Evolutionary conservation across 2,113 vertebrate genomes (phyloP), one percentile per base, ranked within the genome.

Genomic region (Catharus fuscescens): DNA sequence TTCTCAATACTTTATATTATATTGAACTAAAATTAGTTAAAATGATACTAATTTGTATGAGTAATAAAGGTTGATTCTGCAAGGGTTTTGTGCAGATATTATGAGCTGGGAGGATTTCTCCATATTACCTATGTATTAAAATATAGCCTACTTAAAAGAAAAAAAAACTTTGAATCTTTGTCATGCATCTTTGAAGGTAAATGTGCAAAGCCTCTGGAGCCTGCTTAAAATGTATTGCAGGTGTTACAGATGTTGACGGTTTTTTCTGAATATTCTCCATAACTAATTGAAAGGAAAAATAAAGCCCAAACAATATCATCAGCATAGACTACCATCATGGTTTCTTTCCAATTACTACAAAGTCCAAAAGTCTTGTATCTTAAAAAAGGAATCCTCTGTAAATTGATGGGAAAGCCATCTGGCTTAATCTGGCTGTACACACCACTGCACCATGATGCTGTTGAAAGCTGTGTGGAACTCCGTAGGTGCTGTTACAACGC

Each of bases 331-430:
- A 17, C 36, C 36, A 12, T 28, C 34, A 52, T 0, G 2, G 14
- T 57, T 73, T 3, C 10, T 60, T 65, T 90, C 48, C 0, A 2
- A 28, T 61, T 69, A 29, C 54, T 54, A 15, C 2, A 3, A 88
- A 77, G 26, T 66, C 31, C 8, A 28, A 62, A 82, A 59, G 1
- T 20, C 32, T 86, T 70, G 14, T 56, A 11, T 79, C 19, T 69
- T 69, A 50, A 65, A 13, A 40, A 64, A 77, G 28, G 79, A 86
- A 62, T 86, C 9, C 6, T 69, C 42, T 73, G 20, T 23, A 65
- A 26, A 28, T 15, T 61, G 32, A 25, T 28, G 17, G 10, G 25
- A 42, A 50, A 74, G 28, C 28, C 21, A 0, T 40, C 0, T 40
- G 12, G 40, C 0, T 45, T 84, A 15, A 25, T 62, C 7, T 70